Evolutionary conservation across 1,140 invertebrate species (phyloP).

Genomic region (Drosophila lacertosa): DNA sequence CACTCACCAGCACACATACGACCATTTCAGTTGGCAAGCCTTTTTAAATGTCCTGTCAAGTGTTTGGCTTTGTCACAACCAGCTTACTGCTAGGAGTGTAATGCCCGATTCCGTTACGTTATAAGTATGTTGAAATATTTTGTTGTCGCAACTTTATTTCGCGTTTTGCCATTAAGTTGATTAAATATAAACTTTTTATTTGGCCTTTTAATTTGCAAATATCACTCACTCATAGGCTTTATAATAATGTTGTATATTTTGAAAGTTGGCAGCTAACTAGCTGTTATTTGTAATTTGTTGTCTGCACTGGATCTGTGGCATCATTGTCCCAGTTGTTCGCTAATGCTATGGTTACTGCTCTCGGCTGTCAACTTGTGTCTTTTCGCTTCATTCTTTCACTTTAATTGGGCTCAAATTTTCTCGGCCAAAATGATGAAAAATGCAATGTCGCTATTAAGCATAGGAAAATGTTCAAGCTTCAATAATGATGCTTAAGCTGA

Average conservation of each 20-base stretch:
- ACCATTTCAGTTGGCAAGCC: slow-evolving; percentile 50
- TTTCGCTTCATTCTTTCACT: slow-evolving; percentile 69
- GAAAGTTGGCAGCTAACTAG: slow-evolving; percentile 10
- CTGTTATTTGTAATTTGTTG: slow-evolving; percentile 16
- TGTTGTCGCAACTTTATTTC: slow-evolving; percentile 11
- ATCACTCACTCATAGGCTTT: neutral
- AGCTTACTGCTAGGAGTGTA: slow-evolving; percentile 17
- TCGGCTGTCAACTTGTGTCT: slow-evolving; percentile 69
- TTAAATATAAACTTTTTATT: slow-evolving; percentile 51
- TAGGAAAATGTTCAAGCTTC: slow-evolving; percentile 13
- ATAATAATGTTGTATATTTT: slow-evolving; percentile 8
- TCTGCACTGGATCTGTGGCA: slow-evolving; percentile 19
- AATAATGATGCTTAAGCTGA: too few relatives aligned
- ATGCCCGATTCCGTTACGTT: slow-evolving; percentile 35
- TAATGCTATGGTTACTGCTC: slow-evolving; percentile 25
- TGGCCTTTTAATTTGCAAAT: slow-evolving; percentile 47
- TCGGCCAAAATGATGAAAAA: slow-evolving; percentile 36
- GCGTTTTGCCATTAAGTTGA: slow-evolving; percentile 53
- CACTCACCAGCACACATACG: slow-evolving; percentile 1
- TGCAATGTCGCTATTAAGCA: slow-evolving; percentile 59
- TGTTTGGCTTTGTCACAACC: slow-evolving; percentile 43
- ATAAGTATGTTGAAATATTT: slow-evolving; percentile 11
- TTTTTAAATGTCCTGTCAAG: slow-evolving; percentile 70
- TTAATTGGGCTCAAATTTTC: slow-evolving; percentile 80
- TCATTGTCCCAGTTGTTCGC: slow-evolving; percentile 9